Base-by-base conservation (phyloP, 2,113 vertebrate genomes). In the Callionymus lyra region DNA sequence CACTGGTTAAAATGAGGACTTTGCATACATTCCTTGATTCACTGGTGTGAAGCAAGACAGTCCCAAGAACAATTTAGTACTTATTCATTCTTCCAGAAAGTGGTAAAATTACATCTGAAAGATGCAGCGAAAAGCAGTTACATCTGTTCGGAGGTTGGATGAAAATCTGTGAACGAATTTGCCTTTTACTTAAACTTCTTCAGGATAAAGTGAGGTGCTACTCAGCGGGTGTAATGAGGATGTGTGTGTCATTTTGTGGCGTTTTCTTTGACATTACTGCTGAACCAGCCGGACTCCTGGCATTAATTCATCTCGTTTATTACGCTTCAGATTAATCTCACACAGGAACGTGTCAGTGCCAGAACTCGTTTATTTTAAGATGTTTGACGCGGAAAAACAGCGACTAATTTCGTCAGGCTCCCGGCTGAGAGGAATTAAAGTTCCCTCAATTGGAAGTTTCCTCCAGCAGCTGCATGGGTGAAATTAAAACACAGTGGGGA, bases 301-400 rank as follows among this genome's bases (percentile, higher is more conserved):
- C 56, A 45, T 54, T 44, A 49, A 66, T 74, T 63, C 37, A 41
- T 54, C 50, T 58, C 6, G 39, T 65, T 58, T 65, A 55, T 68
- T 52, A 66, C 50, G 37, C 55, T 42, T 64, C 39, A 12, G 44
- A 67, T 76, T 63, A 65, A 61, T 71, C 58, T 65, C 48, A 45
- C 54, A 47, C 51, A 68, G 52, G 54, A 56, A 51, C 56, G 54
- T 50, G 38, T 72, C 45, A 50, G 37, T 42, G 44, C 57, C 58
- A 38, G 40, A 64, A 41, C 55, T 80, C 38, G 70, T 72, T 79
- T 56, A 60, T 64, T 59, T 56, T 27, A 44, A 44, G 52, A 40
- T 45, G 53, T 53, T 53, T 40, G 47, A 65, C 9, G 2, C 44
- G 33, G 21, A 8, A 59, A 57, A 55, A 68, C 54, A 65, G 50